These are phyloP conservation scores for Jaculus jaculus DNA, from an alignment of 2,113 vertebrate species.

Conservation along the genomic window DNA sequence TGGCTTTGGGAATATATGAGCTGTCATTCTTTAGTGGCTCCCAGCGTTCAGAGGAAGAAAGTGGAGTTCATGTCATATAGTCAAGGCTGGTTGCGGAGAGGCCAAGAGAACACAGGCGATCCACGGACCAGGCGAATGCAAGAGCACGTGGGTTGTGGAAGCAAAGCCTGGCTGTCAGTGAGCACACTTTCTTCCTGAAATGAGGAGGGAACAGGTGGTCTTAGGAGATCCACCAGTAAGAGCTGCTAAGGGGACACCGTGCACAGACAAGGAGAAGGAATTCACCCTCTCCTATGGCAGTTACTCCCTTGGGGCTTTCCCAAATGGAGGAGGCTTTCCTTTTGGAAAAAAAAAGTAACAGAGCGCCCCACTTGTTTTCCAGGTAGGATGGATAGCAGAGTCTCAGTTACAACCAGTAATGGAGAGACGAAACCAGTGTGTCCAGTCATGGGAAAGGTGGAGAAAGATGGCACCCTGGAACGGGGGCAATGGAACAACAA, in stretches of 20 bases:
- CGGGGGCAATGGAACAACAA: conserved; percentile 95
- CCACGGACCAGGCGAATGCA: background rate
- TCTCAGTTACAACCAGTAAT: conserved; percentile 83
- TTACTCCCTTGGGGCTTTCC: background rate
- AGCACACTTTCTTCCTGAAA: background rate
- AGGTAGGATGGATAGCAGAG: conserved; percentile 87
- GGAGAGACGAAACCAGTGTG: conserved; percentile 80
- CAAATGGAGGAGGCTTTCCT: background rate
- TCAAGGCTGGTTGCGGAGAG: too few relatives aligned
- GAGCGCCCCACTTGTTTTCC: conserved; percentile 61
- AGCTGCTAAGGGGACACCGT: background rate
- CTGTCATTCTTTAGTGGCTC: background rate
- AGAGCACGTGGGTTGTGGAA: background rate
- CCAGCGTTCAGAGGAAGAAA: background rate
- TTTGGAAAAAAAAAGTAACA: background rate
- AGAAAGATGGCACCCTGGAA: conserved; percentile 82
- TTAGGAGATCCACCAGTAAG: background rate
- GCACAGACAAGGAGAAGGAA: background rate
- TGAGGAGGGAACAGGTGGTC: background rate
- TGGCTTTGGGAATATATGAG: background rate
- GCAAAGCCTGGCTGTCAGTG: background rate
- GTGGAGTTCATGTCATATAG: rapidly evolving
- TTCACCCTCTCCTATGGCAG: background rate
- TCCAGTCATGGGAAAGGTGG: conserved; percentile 74
- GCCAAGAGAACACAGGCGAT: background rate